These are phyloP conservation scores for Schizothorax lantsangensis DNA, from an alignment of 2,797 vertebrate genomes.

Conservation along the genomic window DNA sequence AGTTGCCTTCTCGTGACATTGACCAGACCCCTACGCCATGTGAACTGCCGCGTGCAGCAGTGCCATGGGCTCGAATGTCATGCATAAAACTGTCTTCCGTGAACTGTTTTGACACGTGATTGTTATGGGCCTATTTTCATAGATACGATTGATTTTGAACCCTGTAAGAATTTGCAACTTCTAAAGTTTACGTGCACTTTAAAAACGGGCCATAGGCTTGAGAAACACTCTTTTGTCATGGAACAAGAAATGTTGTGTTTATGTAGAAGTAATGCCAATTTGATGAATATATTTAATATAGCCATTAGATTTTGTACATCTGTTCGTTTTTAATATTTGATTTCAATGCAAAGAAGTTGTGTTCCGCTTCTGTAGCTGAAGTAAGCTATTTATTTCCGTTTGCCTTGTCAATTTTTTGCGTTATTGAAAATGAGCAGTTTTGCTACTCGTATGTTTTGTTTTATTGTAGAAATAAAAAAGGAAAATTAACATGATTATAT, in stretches of 20 bases:
- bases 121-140: slow-evolving; percentile 51
- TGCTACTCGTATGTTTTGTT: slow-evolving; percentile 86
- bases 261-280: slow-evolving; percentile 87
- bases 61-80: slow-evolving; percentile 77
- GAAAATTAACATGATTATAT: slow-evolving; percentile 11
- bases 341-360: slow-evolving; percentile 74
- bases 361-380: slow-evolving; percentile 83
- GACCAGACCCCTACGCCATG: slow-evolving; percentile 78
- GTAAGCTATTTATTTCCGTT: slow-evolving; percentile 90
- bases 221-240: slow-evolving; percentile 60
- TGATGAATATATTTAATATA: slow-evolving; percentile 83
- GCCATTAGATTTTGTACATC: slow-evolving; percentile 82
- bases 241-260: slow-evolving; percentile 60
- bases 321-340: slow-evolving; percentile 67
- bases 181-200: slow-evolving; percentile 89
- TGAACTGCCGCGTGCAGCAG: slow-evolving; percentile 71
- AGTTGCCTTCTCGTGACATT: slow-evolving; percentile 67
- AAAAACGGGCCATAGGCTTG: slow-evolving; percentile 80
- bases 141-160: slow-evolving; percentile 64
- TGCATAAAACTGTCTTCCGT: slow-evolving; percentile 78
- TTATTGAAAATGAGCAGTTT: slow-evolving; percentile 78
- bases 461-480: slow-evolving; percentile 79
- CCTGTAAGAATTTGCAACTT: slow-evolving; percentile 74
- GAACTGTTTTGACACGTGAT: slow-evolving; percentile 66
- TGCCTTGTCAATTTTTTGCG: slow-evolving; percentile 80